Percentiles rank a stretch among this genome's conserved stretches.
Evolutionary conservation across 2,797 vertebrate species (phyloP).

Genomic region (Holocentrus rufus): DNA sequence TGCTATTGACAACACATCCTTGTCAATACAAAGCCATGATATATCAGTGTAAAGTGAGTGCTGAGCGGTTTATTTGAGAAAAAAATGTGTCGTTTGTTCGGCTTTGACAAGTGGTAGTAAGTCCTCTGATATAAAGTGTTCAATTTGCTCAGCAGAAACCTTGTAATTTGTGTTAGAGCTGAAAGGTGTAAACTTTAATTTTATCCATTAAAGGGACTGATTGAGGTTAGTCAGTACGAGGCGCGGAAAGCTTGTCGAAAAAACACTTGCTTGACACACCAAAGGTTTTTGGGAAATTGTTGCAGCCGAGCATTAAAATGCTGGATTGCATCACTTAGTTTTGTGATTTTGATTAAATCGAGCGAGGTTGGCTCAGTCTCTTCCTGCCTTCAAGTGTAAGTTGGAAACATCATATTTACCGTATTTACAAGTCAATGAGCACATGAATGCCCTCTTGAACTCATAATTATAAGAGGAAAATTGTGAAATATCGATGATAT

Average conservation of each 20-base stretch:
- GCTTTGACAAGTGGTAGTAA: conserved; percentile 39
- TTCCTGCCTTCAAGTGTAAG: too few species aligned
- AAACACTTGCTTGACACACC: not conserved
- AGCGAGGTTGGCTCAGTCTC: too few species aligned
- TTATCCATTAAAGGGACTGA: conserved; percentile 38
- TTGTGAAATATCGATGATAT: too few species aligned
- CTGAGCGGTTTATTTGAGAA: conserved; percentile 24
- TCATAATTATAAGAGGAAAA: too few species aligned
- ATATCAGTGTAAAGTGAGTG: conserved; percentile 31
- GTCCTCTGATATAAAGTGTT: conserved; percentile 37
- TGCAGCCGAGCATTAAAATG: not conserved
- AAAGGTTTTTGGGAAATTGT: not conserved
- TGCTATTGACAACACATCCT: conserved; percentile 33
- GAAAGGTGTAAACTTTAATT: conserved; percentile 40
- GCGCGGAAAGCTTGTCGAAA: not conserved
- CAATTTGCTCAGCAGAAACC: conserved; percentile 30
- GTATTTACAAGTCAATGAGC: too few species aligned
- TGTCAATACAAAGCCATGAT: conserved; percentile 20
- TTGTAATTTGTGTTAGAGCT: conserved; percentile 30
- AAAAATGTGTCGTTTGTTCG: conserved; percentile 2
- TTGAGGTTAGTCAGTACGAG: conserved; percentile 36
- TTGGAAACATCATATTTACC: too few species aligned
- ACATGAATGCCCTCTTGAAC: too few species aligned
- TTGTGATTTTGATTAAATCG: too few species aligned
- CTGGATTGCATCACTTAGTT: too few species aligned